A percentile compares a stretch with the other conserved stretches of the same genome.
Conservation (phyloP, 2,113 vertebrate species). For the Rhinopomastus cyanomelas region DNA sequence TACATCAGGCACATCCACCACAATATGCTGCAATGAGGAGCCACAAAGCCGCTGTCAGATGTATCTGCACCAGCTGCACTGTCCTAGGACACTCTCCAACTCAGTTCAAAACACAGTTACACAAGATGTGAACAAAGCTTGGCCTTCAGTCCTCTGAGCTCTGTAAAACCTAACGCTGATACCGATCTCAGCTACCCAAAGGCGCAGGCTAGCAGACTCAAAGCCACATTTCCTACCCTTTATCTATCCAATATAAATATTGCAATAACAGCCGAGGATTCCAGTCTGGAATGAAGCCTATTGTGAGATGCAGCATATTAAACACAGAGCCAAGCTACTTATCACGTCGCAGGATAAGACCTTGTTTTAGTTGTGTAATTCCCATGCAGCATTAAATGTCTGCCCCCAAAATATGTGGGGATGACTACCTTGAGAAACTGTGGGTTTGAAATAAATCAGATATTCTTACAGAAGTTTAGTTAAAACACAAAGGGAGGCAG, state of each 20-base stretch:
- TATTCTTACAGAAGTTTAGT: not conserved
- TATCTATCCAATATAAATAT: fast-evolving
- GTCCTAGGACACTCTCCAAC: not conserved
- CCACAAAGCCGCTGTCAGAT: not conserved
- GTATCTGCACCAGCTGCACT: not conserved
- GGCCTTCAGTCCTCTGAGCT: not conserved
- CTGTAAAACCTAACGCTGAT: not conserved
- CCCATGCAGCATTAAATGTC: not conserved
- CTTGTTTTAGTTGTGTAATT: not conserved
- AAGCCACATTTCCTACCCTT: not conserved
- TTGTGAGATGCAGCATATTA: not conserved
- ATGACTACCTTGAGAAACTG: not conserved
- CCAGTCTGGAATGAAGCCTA: not conserved
- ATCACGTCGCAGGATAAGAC: not conserved
- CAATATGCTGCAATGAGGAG: fast-evolving
- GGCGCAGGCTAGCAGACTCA: not conserved
- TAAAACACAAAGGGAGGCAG: not conserved
- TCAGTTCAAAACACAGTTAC: not conserved
- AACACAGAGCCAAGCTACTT: not conserved
- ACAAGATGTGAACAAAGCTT: not conserved
- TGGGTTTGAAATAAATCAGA: not conserved
- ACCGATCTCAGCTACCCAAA: not conserved
- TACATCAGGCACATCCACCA: not conserved
- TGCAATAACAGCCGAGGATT: not conserved
- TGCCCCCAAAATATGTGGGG: not conserved